Evolutionary conservation across 2,888 invertebrate genomes (phyloP), one percentile per base, ranked within the genome.

Genomic region (Oscheius sp.): DNA sequence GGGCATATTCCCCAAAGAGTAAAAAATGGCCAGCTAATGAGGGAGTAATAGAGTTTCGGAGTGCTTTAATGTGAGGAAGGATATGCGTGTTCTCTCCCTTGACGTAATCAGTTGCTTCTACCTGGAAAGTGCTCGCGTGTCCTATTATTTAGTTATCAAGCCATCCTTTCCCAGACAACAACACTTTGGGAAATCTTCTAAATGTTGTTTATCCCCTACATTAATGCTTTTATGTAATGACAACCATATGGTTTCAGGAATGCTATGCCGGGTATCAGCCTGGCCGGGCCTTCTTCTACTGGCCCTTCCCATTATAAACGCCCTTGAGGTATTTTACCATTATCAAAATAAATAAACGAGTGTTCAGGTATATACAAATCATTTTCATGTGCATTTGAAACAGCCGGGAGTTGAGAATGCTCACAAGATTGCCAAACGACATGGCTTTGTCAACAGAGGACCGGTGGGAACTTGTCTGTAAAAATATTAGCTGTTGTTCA

Each of bases 371-470:
- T 94, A 94, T 90, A 96, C 95, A 87, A 96, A 95, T 89, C 92
- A 93, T 67, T 97, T 97, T 90, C 90, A 94, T 87, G 95, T 97
- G 83, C 91, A 92, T 67, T 67, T 76, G 63, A 80, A 80, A 82
- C 92, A 80, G 66, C 71, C 76, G 45, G 91, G 90, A 80, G 66
- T 75, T 50, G 80, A 80, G 26, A 75, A 81, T 85, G 96, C 94
- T 61, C 91, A 91, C 86, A 88, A 90, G 79, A 90, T 97, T 75
- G 96, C 96, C 71, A 89, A 90, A 77, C 90, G 92, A 85, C 93
- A 94, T 87, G 96, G 96, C 86, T 96, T 97, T 90, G 91, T 93
- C 86, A 95, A 92, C 89, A 90, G 94, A 81, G 94, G 95, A 87
- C 91, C 94, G 91, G 96, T 97, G 88, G 61, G 75, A 73, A 12